These are phyloP conservation scores for Peromyscus maniculatus DNA, from an alignment of 2,113 vertebrate species.

Conservation along the genomic window DNA sequence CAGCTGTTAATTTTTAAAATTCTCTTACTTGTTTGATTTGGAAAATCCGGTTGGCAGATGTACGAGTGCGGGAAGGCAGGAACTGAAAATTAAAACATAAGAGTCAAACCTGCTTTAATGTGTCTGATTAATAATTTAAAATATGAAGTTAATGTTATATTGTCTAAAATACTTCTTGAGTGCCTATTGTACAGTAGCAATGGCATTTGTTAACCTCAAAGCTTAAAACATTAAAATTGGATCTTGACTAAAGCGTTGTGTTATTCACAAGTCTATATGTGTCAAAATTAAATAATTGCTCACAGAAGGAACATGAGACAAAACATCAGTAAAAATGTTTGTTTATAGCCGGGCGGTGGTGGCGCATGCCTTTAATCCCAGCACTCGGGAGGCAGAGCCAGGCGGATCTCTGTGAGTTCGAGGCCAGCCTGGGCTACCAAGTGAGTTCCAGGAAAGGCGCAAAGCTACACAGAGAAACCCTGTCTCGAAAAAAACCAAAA, in stretches of 20 bases:
- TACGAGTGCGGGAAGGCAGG: constrained; percentile 90
- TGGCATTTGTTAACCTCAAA: constrained; percentile 43
- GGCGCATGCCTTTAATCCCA: no score
- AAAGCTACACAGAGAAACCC: no score
- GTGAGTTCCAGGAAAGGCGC: no score
- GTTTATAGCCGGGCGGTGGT: not conserved
- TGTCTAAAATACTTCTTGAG: constrained; percentile 33
- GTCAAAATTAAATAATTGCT: constrained; percentile 43
- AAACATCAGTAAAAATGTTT: constrained; percentile 30
- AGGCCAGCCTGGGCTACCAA: no score
- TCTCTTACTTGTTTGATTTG: constrained; percentile 94
- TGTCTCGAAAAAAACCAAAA: not conserved
- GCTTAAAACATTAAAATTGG: constrained; percentile 13
- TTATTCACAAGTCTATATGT: not conserved
- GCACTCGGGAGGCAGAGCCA: no score
- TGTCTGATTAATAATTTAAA: constrained; percentile 48
- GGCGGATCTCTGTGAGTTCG: no score
- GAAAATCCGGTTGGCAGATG: constrained; percentile 92
- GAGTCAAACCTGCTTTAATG: constrained; percentile 35
- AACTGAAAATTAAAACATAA: constrained; percentile 86
- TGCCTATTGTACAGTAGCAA: not conserved
- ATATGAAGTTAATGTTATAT: constrained; percentile 20
- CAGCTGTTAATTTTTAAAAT: constrained; percentile 56
- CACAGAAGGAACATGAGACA: constrained; percentile 1
- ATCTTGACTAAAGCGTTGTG: constrained; percentile 31